Base-by-base conservation (phyloP, 2,888 invertebrate species). In the Choristoneura rosaceana region DNA sequence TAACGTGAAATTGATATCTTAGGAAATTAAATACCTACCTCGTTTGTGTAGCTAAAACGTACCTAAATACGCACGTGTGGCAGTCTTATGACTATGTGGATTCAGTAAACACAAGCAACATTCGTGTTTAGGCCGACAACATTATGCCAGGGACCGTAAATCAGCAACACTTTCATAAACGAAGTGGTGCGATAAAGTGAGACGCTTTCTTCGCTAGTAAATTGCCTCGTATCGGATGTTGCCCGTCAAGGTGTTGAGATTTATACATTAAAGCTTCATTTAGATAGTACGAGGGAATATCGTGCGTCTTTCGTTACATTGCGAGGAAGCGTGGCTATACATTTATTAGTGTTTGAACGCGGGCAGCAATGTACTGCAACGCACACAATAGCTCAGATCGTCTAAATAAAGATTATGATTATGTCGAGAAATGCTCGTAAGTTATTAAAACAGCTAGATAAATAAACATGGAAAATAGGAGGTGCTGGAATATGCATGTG, bases 101-200 rank as follows among this genome's bases (percentile, higher is more conserved):
- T 61, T 43, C 70, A 15, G 58, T 50, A 63, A 68, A 68, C 63
- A 67, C 55, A 59, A 33, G n/a, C 64, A 71, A 67, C 43, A 55
- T 71, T 66, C 71, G 67, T 71, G 67, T 68, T 71, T 47, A 63
- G 62, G 58, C 62, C 67, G 80, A 81, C 76, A 80, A 79, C 80
- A 78, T 81, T 80, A 80, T 70, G 68, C 69, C 59, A 74, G 64
- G 79, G 74, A 69, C 70, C 79, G 71, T 81, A 81, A 81, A 81
- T 81, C 79, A 81, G 68, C 69, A 76, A 74, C 75, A 73, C 63
- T 74, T 75, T 75, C 75, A 77, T 76, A 77, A 77, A 70, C 70
- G 69, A 75, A 76, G 74, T 68, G 73, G 67, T 34, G 68, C 73
- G 76, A 76, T 76, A 76, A 75, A 71, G 70, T 74, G 71, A 75